Conservation (phyloP, 2,797 vertebrate genomes). For the Onychomys torridus region DNA sequence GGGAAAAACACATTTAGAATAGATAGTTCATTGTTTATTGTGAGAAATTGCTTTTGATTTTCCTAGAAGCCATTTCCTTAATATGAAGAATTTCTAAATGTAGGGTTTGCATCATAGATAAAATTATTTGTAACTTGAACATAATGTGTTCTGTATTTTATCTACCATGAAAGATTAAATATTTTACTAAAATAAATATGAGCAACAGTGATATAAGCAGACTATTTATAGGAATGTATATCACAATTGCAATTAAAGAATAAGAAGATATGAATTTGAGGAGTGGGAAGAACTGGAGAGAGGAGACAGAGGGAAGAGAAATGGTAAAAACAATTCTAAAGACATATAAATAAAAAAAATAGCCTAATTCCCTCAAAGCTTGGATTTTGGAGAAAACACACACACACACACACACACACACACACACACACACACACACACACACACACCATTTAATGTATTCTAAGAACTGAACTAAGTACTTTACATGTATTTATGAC, state of each 20-base stretch:
- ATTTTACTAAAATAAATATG: neutral
- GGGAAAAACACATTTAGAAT: slow-evolving; percentile 49
- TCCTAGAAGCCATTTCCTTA: slow-evolving; percentile 43
- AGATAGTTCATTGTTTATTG: slow-evolving; percentile 51
- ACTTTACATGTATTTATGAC: neutral
- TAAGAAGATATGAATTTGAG: neutral
- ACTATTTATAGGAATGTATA: neutral
- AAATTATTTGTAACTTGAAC: neutral
- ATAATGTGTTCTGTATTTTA: neutral
- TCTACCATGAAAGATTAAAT: neutral
- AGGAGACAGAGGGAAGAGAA: too few species aligned
- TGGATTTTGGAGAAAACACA: neutral
- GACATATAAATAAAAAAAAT: neutral
- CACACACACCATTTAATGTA: too few species aligned
- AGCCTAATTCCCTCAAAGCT: too few species aligned
- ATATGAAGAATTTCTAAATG: neutral
- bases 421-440: too few species aligned
- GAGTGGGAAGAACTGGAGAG: neutral
- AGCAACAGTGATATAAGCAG: neutral
- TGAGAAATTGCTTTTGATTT: slow-evolving; percentile 17
- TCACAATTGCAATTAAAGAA: neutral
- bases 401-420: too few species aligned
- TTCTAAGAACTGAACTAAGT: neutral
- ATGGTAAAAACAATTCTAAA: neutral
- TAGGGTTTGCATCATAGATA: slow-evolving; percentile 11